Evolutionary conservation across 1,140 invertebrate species (phyloP).

Genomic region (Zaprionus africanus): DNA sequence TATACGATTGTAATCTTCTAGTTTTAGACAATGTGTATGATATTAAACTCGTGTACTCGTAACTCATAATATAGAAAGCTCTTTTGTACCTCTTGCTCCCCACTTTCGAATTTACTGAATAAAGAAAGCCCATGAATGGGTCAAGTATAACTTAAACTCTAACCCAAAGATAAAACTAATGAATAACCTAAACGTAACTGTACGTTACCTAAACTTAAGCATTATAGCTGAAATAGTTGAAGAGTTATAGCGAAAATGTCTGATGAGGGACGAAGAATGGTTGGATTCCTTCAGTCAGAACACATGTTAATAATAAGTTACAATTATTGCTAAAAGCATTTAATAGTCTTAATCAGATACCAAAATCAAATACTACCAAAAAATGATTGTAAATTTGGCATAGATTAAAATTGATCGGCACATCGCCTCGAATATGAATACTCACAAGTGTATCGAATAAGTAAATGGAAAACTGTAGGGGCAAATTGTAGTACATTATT

Average conservation of each 20-base stretch:
- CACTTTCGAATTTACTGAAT: constrained; percentile 74
- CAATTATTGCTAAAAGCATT: constrained; percentile 79
- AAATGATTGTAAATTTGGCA: constrained; percentile 46
- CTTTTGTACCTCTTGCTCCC: constrained; percentile 80
- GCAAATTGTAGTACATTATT: constrained; percentile 69
- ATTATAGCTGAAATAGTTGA: constrained; percentile 26
- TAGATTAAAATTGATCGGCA: constrained; percentile 24
- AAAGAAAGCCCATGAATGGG: constrained; percentile 45
- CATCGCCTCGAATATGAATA: constrained; percentile 15
- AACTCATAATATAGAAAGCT: constrained; percentile 53
- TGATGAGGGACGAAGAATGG: constrained; percentile 26
- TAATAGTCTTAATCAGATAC: constrained; percentile 60
- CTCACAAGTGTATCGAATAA: constrained; percentile 4
- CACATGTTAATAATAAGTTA: constrained; percentile 49
- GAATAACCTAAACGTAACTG: constrained; percentile 10
- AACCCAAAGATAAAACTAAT: constrained; percentile 17
- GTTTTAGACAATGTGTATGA: constrained; percentile 15
- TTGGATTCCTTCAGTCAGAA: neutral
- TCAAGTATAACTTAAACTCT: constrained; percentile 69
- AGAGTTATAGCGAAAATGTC: constrained; percentile 38
- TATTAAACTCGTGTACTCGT: constrained; percentile 21
- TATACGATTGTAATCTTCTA: constrained; percentile 10
- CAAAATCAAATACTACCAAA: constrained; percentile 42
- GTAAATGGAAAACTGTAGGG: constrained; percentile 46
- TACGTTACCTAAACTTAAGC: constrained; percentile 11